Evolutionary conservation across 1,140 invertebrate genomes (phyloP), one percentile per base, ranked within the genome.

Genomic region (Pectinophora gossypiella): DNA sequence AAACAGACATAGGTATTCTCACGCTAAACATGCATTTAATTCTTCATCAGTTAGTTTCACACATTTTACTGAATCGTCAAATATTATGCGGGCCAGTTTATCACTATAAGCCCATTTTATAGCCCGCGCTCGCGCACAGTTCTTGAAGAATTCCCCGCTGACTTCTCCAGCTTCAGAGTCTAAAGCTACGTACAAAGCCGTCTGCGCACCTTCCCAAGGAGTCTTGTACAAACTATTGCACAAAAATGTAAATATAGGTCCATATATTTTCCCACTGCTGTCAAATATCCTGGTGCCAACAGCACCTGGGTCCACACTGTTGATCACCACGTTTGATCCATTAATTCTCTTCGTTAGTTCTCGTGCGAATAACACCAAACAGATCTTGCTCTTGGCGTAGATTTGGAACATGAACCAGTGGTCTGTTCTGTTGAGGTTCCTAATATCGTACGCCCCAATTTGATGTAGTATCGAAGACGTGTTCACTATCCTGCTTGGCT

Each of bases 261-360:
- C 52, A 15, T 6, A 16, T 9, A 35, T 19, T 6, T 46, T 35
- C 10, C 38, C 42, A 21, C 12, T n/a, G 12, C 27, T 42, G 12
- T 44, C 89, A 48, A 92, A 92, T 9, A 95, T 81, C 18, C 91
- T 89, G 1, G 94, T 95, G 42, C 92, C 92, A 12, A 92, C 92
- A 69, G 94, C 93, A 19, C 95, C 95, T 19, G 95, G 95, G 70
- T 94, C 94, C 20, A 93, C 86, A 47, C 90, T 89, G 71, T 93
- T 94, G 21, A 92, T 91, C 46, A 87, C 89, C 6, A 95, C 87
- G 38, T 89, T 89, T 36, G 76, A 85, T 43, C 85, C 83, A 67
- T 89, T 58, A 3, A 85, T 63, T 56, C 85, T 80, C 48, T 80
- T 89, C 0, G 91, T 79, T 19, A 94, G 74, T 63, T 94, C 90